Evolutionary conservation across 2,888 invertebrate species (phyloP).

Genomic region (Macrophya annulata): DNA sequence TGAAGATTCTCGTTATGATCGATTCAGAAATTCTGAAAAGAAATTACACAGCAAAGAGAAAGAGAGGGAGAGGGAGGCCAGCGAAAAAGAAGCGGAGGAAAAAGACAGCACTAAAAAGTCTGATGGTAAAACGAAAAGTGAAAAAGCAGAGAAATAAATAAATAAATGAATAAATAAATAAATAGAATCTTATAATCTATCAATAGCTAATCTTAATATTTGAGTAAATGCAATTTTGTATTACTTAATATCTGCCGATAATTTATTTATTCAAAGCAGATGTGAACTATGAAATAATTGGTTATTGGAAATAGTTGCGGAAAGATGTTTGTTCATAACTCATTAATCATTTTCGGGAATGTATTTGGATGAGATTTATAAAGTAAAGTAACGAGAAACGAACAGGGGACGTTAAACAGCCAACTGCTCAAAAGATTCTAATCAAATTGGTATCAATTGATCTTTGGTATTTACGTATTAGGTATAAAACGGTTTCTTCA

Average conservation of each 20-base stretch:
- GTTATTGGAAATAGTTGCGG: neutral
- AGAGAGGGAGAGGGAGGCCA: constrained; percentile 75
- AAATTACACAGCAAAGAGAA: constrained; percentile 70
- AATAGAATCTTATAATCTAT: constrained; percentile 5
- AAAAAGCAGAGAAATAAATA: constrained; percentile 69
- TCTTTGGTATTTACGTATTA: neutral
- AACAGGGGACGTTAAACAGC: neutral
- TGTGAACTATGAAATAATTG: neutral
- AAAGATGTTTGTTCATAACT: neutral
- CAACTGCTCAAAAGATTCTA: constrained; percentile 47
- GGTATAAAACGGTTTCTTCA: neutral
- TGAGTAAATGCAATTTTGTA: constrained; percentile 26
- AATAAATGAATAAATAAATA: constrained; percentile 63
- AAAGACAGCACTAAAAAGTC: constrained; percentile 77
- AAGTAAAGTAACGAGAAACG: neutral
- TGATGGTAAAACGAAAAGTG: constrained; percentile 69
- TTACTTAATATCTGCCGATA: constrained; percentile 7
- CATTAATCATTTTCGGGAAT: neutral
- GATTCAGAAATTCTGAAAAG: constrained; percentile 86
- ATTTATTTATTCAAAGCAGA: neutral
- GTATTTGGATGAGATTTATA: constrained; percentile 16
- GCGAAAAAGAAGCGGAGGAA: constrained; percentile 76
- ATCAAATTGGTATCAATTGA: constrained; percentile 13
- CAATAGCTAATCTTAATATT: constrained; percentile 19
- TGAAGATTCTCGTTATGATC: constrained; percentile 85